phyloP scores from a whole-genome alignment of 2,888 invertebrate genomes.

The Colletes collaris region DNA sequence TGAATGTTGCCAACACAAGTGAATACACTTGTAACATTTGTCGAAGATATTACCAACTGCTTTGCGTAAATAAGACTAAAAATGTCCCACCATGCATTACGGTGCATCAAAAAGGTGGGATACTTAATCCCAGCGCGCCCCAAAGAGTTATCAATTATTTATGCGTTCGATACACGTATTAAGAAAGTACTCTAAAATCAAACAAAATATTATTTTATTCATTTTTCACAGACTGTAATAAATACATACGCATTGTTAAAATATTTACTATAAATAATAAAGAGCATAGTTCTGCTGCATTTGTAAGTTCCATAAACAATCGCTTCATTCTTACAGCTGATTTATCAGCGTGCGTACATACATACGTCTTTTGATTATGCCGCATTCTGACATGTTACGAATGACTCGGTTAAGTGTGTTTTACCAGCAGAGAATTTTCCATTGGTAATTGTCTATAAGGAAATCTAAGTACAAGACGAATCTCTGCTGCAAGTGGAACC shows the following conservation, averaged over 20 bases:
- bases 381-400: constrained; percentile 46
- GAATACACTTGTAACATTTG: no score
- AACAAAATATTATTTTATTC: constrained; percentile 3
- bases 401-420: constrained; percentile 37
- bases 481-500: neutral
- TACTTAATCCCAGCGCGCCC: no score
- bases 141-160: constrained; percentile 11
- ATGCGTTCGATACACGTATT: neutral
- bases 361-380: constrained; percentile 14
- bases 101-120: no score
- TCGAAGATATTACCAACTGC: no score
- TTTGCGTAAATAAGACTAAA: no score
- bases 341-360: constrained; percentile 38
- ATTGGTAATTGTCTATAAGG: neutral
- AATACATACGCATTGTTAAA: neutral
- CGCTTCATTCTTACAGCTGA: constrained; percentile 43
- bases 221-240: neutral
- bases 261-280: no score
- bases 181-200: constrained; percentile 7
- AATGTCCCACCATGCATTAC: no score
- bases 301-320: neutral
- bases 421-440: constrained; percentile 23
- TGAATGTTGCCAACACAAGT: no score
- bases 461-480: neutral
- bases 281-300: neutral